Base-by-base conservation (phyloP, 2,888 invertebrate species). In the Glaucopsyche alexis region DNA sequence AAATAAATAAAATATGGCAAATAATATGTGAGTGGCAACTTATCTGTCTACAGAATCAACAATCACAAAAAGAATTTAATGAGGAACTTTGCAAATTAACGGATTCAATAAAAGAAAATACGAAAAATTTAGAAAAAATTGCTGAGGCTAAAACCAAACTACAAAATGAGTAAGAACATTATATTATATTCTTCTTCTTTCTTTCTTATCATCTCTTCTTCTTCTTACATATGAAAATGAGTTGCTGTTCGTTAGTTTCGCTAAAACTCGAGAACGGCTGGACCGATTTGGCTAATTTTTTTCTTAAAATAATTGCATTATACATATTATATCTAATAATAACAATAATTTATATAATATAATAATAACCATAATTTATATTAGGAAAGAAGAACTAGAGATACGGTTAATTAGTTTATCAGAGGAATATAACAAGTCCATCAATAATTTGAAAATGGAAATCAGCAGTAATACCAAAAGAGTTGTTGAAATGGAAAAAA, bases 321-420 rank as follows among this genome's bases (percentile, higher is more conserved):
- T n/a, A n/a, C n/a, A n/a, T n/a, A n/a, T n/a, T n/a, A n/a, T n/a
- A n/a, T n/a, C n/a, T 52, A 64, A 52, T 49, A 0, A 52, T 8
- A 52, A 52, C 4, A n/a, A 52, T 52, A 16, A 29, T 52, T 52
- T 55, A 19, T 5, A 55, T 55, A 4, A n/a, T 16, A 16, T 16
- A 3, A 11, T 55, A 9, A 8, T 50, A n/a, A 5, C 8, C 5
- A 72, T 70, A 9, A 74, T 75, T 49, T 67, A 29, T 72, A 72
- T 76, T 74, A 93, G 93, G 75, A 93, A 92, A 81, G 85, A 88
- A 80, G 85, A 88, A 64, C 82, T 93, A 7, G 89, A 89, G 76
- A 87, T 82, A 52, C 83, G 84, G 7, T 81, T 92, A 11, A 78
- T 78, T 49, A 86, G 88, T 50, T 78, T 90, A 64, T 86, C 87